These are phyloP conservation scores for Lasaia peninsularis DNA, from an alignment of 1,140 invertebrate genomes.

Conservation along the genomic window DNA sequence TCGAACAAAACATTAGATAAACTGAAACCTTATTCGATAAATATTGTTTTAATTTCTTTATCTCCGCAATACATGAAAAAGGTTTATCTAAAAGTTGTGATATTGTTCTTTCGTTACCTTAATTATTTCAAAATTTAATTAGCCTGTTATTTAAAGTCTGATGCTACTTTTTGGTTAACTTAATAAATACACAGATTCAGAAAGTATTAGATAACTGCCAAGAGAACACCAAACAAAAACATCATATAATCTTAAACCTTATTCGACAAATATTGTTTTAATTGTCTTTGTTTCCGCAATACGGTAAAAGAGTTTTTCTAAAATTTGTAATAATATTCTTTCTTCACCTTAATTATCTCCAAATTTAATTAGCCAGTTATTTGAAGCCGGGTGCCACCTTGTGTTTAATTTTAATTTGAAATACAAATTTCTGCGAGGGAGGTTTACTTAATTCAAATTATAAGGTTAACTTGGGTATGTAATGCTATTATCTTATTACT, in stretches of 20 bases:
- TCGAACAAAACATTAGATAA: not conserved
- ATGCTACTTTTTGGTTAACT: conserved; percentile 8
- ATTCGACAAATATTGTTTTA: not conserved
- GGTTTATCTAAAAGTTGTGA: not conserved
- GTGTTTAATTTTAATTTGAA: conserved; percentile 15
- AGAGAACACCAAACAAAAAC: not conserved
- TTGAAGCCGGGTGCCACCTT: conserved; percentile 3
- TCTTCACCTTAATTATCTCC: conserved; percentile 3
- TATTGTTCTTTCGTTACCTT: conserved; percentile 1
- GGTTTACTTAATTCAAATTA: conserved; percentile 14
- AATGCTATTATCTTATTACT: conserved; percentile 6
- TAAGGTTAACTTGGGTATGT: not conserved
- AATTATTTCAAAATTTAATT: conserved; percentile 18
- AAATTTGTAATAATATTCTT: conserved; percentile 1
- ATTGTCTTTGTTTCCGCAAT: too few relatives aligned
- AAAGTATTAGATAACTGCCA: too few relatives aligned
- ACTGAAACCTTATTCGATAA: not conserved
- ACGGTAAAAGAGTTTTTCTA: not conserved
- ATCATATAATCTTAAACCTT: not conserved
- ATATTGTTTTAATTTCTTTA: too few relatives aligned
- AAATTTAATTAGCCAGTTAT: conserved; percentile 16
- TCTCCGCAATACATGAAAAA: not conserved
- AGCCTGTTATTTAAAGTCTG: conserved; percentile 3
- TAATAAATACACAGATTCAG: too few relatives aligned
- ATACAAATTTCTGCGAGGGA: conserved; percentile 11